Percentiles rank a stretch among this genome's conserved stretches.
These are phyloP conservation scores for Aphrophora alni DNA, from an alignment of 2,888 invertebrate genomes.

Conservation along the genomic window DNA sequence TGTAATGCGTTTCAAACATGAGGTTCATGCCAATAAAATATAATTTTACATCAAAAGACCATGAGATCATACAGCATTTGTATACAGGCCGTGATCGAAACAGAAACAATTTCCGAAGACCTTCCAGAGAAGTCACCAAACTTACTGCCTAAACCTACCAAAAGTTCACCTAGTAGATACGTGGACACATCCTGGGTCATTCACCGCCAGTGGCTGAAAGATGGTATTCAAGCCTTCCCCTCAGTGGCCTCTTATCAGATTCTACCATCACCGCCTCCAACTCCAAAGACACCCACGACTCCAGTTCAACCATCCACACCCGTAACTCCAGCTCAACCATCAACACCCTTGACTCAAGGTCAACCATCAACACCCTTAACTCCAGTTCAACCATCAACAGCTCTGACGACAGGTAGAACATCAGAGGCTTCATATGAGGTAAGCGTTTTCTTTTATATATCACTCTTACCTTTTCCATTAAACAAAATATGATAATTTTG, in stretches of 20 bases:
- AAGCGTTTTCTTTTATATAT: too few species aligned
- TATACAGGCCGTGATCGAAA: not conserved
- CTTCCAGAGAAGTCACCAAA: not conserved
- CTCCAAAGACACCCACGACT: not conserved
- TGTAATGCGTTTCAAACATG: not conserved
- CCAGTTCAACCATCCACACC: not conserved
- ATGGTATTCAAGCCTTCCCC: slow-evolving; percentile 55
- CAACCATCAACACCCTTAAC: too few species aligned
- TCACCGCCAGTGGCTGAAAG: slow-evolving; percentile 69
- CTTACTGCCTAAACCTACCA: not conserved
- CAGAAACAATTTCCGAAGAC: not conserved
- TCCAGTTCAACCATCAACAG: too few species aligned
- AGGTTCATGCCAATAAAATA: not conserved
- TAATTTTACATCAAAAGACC: not conserved
- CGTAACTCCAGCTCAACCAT: too few species aligned
- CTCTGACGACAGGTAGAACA: too few species aligned
- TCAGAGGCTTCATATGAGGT: too few species aligned
- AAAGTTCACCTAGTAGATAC: not conserved
- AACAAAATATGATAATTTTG: too few species aligned
- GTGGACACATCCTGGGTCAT: slow-evolving; percentile 56
- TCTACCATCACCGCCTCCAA: not conserved
- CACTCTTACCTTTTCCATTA: too few species aligned
- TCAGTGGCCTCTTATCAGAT: slow-evolving; percentile 41
- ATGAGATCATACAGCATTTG: not conserved
- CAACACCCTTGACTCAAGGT: too few species aligned